Base-by-base conservation (phyloP, 37 sponge, comb jelly and placozoan species). In the Oscarella lobularis region DNA sequence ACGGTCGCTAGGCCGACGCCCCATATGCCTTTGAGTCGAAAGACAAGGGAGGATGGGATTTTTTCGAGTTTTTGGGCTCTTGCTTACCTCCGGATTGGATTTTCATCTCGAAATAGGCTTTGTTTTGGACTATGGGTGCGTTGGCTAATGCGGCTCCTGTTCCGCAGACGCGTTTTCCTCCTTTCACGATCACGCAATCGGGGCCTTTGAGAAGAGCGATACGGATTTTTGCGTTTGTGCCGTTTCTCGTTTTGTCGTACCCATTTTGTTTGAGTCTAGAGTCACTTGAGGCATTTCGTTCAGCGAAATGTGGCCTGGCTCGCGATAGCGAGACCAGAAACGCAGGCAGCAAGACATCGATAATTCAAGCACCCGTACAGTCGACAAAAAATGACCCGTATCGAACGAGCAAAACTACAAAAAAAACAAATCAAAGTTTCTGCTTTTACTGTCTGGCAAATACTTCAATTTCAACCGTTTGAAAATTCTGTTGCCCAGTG, bases 101-200 rank as follows among this genome's bases (percentile, higher is more conserved):
- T 74, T 96, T 96, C 36, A 96, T 76, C 77, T 96, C 98, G 83
- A 96, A 96, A 79, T 96, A 96, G 36, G 87, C 87, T 70, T 96
- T 96, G 66, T 92, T 87, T 54, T 96, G 98, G 38, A 79, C 87
- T 4, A 96, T 71, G 2, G 98, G 98, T 6, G 98, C 88, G 76
- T 96, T 92, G 31, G 98, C 93, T 65, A 96, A 77, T 39, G 88
- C 92, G 34, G 83, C 93, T 5, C 98, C 98, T 40, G 90, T 84
- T 0, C 98, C 98, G 84, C 98, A 96, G 30, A 96, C 76, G 31
- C 98, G 40, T 1, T 87, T 67, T 3, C 93, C 93, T 2, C 85
- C 86, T 81, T 96, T 96, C 35, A 96, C 93, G 38, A 96, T 83
- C 31, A 96, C 95, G 81, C 87, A 87, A 39, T 89, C 88, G 34